These are phyloP conservation scores for Ephialtes manifestator DNA, from an alignment of 2,888 invertebrate genomes.

Conservation along the genomic window DNA sequence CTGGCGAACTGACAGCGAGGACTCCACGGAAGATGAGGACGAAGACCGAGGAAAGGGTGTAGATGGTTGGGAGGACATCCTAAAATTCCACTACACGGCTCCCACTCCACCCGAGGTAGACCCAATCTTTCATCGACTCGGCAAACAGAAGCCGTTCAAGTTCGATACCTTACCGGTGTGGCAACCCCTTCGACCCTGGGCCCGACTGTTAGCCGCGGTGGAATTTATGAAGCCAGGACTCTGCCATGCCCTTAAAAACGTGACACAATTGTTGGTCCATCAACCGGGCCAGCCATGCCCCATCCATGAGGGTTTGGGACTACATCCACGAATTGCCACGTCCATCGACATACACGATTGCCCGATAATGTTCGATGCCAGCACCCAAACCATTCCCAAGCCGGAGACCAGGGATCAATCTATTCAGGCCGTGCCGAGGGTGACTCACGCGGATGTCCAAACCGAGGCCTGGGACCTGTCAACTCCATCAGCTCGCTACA, in stretches of 20 bases:
- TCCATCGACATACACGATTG: neutral
- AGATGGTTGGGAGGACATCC: neutral
- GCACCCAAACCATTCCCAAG: too few species aligned
- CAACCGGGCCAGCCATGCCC: neutral
- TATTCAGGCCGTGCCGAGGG: neutral
- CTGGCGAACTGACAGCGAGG: neutral
- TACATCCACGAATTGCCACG: neutral
- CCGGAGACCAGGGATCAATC: neutral
- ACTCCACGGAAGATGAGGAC: neutral
- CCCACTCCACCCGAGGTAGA: neutral
- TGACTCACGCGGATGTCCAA: neutral
- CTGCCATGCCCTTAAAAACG: neutral
- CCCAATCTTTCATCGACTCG: neutral
- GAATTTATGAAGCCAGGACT: neutral
- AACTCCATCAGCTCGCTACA: neutral
- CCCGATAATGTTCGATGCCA: neutral
- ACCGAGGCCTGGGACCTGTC: neutral
- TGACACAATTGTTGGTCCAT: neutral
- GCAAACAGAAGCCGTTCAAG: neutral
- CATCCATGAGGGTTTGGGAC: neutral
- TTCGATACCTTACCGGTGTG: neutral
- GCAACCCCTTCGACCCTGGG: neutral
- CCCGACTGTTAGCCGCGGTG: neutral
- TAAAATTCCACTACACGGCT: neutral
- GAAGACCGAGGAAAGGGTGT: neutral